Evolutionary conservation across 2,888 invertebrate genomes (phyloP), one percentile per base, ranked within the genome.

Genomic region (Rhingia campestris): DNA sequence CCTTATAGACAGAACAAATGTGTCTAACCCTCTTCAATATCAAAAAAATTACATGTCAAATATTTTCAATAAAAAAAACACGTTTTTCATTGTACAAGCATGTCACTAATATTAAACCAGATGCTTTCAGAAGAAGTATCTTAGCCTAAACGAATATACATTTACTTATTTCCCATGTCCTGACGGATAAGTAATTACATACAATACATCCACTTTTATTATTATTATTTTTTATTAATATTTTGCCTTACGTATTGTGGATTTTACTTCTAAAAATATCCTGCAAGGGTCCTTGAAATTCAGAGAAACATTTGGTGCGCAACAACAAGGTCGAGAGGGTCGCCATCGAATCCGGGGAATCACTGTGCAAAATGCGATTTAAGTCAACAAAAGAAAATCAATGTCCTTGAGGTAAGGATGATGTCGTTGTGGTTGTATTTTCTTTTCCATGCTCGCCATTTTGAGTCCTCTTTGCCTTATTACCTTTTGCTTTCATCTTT

Each of bases 321-420:
- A 22, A 22, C 33, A 74, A 56, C 74, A 74, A 80, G 74, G 74
- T 74, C 67, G 67, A 69, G 33, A 63, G 32, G 47, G 37, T 37
- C 12, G 45, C 14, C 56, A 41, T 33, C 53, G 22, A 51, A 43
- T 66, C 30, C 30, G 9, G 41, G 14, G 54, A 61, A 54, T 73
- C 73, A 47, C 33, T 30, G 61, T 54, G 32, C 32, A 61, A 75
- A 67, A 75, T 53, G 10, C 63, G 59, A 59, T 79, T 61, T 47
- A 73, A 75, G 39, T 69, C 64, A 51, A 69, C 51, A 75, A 75
- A 75, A 58, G 58, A 75, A 75, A 64, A 75, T 81, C 64, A 41
- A 74, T 80, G 61, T 80, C 43, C 54, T 63, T 69, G 32, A 67
- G 45, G 22, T 35, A 6, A n/a, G 43, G 10, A 51, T 58, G 22